phyloP scores from a whole-genome alignment of 2,888 invertebrate species.

The Eretmocerus hayati region DNA sequence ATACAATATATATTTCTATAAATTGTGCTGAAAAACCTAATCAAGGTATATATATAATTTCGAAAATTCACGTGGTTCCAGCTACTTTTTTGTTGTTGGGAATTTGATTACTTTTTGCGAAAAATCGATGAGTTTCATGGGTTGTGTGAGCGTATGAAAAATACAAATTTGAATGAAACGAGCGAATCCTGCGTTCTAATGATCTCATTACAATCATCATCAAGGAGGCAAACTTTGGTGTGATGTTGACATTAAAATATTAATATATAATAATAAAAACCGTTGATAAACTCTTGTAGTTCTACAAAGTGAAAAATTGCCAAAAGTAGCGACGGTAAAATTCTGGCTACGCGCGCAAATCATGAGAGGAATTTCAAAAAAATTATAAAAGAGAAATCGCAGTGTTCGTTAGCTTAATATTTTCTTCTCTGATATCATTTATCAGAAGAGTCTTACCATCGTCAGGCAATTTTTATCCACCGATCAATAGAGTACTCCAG shows the following conservation, averaged over 20 bases:
- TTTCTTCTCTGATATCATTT: too few species aligned
- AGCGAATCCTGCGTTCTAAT: too few species aligned
- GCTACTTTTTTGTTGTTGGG: too few species aligned
- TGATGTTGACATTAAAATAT: conserved; percentile 15
- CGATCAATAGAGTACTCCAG: conserved; percentile 91
- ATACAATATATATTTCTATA: conserved; percentile 13
- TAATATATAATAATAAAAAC: conserved; percentile 17
- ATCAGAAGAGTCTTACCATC: conserved; percentile 14
- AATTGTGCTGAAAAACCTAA: conserved; percentile 19
- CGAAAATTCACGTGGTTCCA: background rate
- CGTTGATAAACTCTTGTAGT: too few species aligned
- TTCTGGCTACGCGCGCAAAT: background rate
- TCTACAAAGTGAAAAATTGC: too few species aligned
- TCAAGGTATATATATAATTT: background rate
- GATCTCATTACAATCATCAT: too few species aligned
- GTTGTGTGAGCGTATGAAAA: conserved; percentile 10
- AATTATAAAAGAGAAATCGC: too few species aligned
- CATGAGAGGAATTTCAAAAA: too few species aligned
- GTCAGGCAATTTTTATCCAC: conserved; percentile 77
- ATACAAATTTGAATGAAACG: too few species aligned
- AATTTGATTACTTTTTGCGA: too few species aligned
- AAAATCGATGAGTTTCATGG: too few species aligned
- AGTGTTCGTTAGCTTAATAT: too few species aligned
- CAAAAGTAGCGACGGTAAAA: conserved; percentile 11
- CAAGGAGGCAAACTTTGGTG: conserved; percentile 22